Evolutionary conservation across 2,888 invertebrate species (phyloP), one percentile per base, ranked within the genome.

Genomic region (Heteromurus nitidus): DNA sequence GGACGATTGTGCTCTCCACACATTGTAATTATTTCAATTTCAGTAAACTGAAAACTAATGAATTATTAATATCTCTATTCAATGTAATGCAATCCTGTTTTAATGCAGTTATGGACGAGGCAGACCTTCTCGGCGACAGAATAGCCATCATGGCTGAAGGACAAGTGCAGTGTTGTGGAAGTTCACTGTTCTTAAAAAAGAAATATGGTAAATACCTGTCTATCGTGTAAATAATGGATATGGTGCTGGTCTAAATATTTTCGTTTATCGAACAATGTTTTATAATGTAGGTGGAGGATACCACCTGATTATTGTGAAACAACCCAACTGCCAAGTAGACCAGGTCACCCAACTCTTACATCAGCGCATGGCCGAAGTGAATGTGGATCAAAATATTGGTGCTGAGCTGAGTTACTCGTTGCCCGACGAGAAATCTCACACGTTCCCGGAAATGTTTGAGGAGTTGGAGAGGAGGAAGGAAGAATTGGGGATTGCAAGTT

Each of bases 51-150:
- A n/a, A n/a, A n/a, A n/a, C n/a, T n/a, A n/a, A n/a, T n/a, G n/a
- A n/a, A n/a, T n/a, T n/a, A n/a, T n/a, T n/a, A n/a, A n/a, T n/a
- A n/a, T n/a, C n/a, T n/a, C n/a, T n/a, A n/a, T n/a, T n/a, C n/a
- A n/a, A n/a, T n/a, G n/a, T n/a, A n/a, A n/a, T n/a, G n/a, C n/a
- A n/a, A n/a, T n/a, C n/a, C n/a, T n/a, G n/a, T n/a, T n/a, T n/a
- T n/a, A n/a, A 18, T 30, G 30, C 1, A 31, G 80, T 83, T 53
- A 83, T 83, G 83, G 83, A 77, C 67, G 97, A 98, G 89, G 97
- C 97, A 2, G 97, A 97, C 89, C 93, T 95, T 53, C 91, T 98
- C 2, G 97, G 96, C 0, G 96, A 98, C 90, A 92, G 95, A 87
- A 95, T 97, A 86, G 96, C 95, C 0, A 96, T 97, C 84, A 92